phyloP scores from a whole-genome alignment of 2,888 invertebrate species.

The Folsomia candida region DNA sequence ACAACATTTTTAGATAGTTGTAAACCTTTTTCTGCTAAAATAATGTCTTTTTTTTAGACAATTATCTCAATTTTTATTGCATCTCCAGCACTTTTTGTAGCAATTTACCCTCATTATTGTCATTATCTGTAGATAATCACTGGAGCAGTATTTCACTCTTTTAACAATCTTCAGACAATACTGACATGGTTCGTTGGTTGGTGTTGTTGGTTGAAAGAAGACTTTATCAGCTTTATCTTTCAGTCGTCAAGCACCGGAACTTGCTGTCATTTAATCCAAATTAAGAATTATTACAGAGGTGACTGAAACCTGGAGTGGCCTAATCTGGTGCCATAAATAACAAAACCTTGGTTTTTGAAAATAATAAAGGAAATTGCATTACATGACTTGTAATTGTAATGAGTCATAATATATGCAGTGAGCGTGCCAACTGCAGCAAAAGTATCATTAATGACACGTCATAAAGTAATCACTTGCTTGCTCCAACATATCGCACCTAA shows the following conservation, averaged over 20 bases:
- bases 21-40: background rate
- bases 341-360: slow-evolving; percentile 1
- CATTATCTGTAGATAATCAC: background rate
- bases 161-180: background rate
- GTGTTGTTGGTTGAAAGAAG: background rate
- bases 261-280: slow-evolving; percentile 3
- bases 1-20: background rate
- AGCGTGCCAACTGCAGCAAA: background rate
- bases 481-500: background rate
- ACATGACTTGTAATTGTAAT: background rate
- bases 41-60: background rate
- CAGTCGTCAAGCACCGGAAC: background rate
- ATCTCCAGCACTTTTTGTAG: slow-evolving; percentile 2
- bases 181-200: background rate
- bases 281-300: slow-evolving; percentile 7
- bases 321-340: slow-evolving; percentile 17
- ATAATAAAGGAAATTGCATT: background rate
- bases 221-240: background rate
- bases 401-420: slow-evolving; percentile 2
- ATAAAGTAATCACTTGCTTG: slow-evolving; percentile 1
- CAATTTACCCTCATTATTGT: slow-evolving; percentile 7
- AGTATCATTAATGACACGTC: slow-evolving; percentile 9
- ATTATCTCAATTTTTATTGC: background rate
- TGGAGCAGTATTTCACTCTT: background rate
- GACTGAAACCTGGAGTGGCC: background rate